Conservation (phyloP, 2,888 invertebrate species). For the Nymphalis urticae region DNA sequence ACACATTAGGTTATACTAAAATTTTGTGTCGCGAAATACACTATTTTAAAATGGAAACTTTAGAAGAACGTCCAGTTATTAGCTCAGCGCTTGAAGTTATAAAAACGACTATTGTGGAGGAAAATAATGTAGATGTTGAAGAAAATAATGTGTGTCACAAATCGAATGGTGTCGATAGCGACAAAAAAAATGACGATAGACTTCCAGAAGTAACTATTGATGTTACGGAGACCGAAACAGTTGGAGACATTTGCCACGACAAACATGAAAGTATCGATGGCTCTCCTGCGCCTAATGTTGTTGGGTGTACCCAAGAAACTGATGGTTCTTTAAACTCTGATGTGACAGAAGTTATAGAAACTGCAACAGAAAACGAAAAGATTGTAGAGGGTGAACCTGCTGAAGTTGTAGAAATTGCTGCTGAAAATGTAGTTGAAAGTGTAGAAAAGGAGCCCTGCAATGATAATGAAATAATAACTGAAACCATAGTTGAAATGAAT, state of each 20-base stretch:
- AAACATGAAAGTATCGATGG: constrained; percentile 10
- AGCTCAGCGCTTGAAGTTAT: constrained; percentile 48
- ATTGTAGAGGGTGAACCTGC: constrained; percentile 14
- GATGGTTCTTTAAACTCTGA: constrained; percentile 3
- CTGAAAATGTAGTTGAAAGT: constrained; percentile 24
- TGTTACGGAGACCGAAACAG: constrained; percentile 17
- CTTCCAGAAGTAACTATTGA: constrained; percentile 28
- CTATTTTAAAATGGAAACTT: constrained; percentile 52
- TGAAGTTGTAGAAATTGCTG: constrained; percentile 23
- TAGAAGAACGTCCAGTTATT: constrained; percentile 51
- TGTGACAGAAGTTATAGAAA: constrained; percentile 13
- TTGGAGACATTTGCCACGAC: constrained; percentile 2
- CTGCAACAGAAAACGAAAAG: constrained; percentile 4
- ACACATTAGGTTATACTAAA: constrained; percentile 50
- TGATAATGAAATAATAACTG: constrained; percentile 36
- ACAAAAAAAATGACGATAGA: constrained; percentile 38
- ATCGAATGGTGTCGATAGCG: constrained; percentile 64
- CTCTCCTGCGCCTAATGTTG: constrained; percentile 4
- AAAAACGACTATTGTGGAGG: constrained; percentile 50
- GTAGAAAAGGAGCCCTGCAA: constrained; percentile 38
- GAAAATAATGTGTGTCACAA: constrained; percentile 61
- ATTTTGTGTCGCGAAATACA: constrained; percentile 36
- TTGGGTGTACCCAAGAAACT: constrained; percentile 11
- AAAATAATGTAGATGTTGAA: constrained; percentile 45
- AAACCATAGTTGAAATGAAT: constrained; percentile 38